A percentile compares a stretch with the other conserved stretches of the same genome.
Conservation (phyloP, 1,140 invertebrate genomes). For the Pseudomyrmex dendroicus region DNA sequence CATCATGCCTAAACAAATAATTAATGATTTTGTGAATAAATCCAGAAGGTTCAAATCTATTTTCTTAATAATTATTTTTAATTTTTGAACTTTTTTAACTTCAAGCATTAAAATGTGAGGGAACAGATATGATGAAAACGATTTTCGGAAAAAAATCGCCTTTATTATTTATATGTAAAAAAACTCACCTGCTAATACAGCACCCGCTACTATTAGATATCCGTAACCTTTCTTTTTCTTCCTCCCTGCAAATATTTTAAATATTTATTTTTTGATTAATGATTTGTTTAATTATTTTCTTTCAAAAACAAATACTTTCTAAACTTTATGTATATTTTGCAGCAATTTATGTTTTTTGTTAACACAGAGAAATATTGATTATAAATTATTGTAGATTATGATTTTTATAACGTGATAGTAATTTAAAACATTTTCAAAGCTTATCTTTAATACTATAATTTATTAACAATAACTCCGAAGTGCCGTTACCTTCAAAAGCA, state of each 20-base stretch:
- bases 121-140: background rate
- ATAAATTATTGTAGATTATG: background rate
- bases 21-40: constrained; percentile 10
- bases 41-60: background rate
- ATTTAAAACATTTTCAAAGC: constrained; percentile 6
- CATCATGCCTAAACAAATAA: constrained; percentile 84
- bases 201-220: constrained; percentile 87
- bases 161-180: background rate
- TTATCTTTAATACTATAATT: background rate
- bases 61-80: background rate
- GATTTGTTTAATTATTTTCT: background rate
- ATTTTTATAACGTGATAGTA: background rate
- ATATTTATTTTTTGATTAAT: constrained; percentile 8
- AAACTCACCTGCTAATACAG: constrained; percentile 87
- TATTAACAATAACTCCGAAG: background rate
- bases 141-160: background rate
- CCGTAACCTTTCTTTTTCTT: constrained; percentile 84
- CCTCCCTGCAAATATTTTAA: constrained; percentile 77
- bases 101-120: constrained; percentile 3
- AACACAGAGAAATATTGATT: background rate
- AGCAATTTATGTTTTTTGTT: background rate
- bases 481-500: constrained; percentile 80
- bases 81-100: background rate
- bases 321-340: background rate
- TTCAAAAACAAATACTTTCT: background rate